Evolutionary conservation across 2,797 vertebrate species (phyloP), one percentile per base, ranked within the genome.

Genomic region (Acanthurus tractus): DNA sequence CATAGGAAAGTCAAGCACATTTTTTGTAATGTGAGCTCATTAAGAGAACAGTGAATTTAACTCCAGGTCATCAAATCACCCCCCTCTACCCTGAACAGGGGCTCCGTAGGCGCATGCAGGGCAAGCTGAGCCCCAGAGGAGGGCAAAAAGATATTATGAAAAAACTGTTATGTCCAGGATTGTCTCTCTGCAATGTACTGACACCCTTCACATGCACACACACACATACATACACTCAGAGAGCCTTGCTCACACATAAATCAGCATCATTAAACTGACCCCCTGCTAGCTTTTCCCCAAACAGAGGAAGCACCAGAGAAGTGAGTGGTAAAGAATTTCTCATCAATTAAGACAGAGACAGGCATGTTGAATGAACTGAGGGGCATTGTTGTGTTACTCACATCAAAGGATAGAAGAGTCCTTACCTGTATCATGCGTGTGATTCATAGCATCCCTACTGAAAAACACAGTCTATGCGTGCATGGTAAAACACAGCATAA

Each of bases 191-290:
- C 29, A 49, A 6, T 46, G 38, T 18, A 50, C 53, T 14, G 8
- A 66, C 48, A 42, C 8, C 2, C 3, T 2, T 18, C 56, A 44
- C 18, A 48, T 38, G 20, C 58, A 64, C 62, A 64, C n/a, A 55
- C 34, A 52, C 8, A 53, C 36, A 25, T 3, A 25, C 25, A 25
- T 3, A 25, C 34, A 53, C 36, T 40, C 38, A 40, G 2, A 40
- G 38, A 46, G 15, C 36, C 46, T 29, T 23, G 44, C 52, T n/a
- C 59, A 66, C 18, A 82, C 57, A 81, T 68, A 86, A 77, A 78
- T 81, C 74, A 50, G 44, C 75, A 82, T 91, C 87, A 86, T 90
- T 92, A 92, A 88, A 87, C 46, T 8, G 71, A 81, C 85, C 86
- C 82, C 89, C 86, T 78, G 82, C 82, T 55, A 14, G 23, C 36